These are phyloP conservation scores for Zaprionus davidi DNA, from an alignment of 1,140 invertebrate species.

Conservation along the genomic window DNA sequence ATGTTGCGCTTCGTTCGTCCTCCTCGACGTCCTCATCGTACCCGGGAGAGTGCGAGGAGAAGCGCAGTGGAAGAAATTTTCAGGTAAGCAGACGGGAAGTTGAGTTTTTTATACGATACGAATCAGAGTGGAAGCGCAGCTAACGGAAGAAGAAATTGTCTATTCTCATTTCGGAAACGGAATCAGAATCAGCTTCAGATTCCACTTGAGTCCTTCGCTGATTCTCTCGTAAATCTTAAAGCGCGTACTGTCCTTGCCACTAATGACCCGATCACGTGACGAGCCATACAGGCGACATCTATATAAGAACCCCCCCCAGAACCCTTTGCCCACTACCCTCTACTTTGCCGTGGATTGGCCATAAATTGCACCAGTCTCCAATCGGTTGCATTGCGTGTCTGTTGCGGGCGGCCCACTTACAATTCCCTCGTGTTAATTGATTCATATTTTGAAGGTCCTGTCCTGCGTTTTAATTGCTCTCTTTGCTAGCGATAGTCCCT, in stretches of 20 bases:
- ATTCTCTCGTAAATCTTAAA: not conserved
- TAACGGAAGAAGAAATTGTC: constrained; percentile 39
- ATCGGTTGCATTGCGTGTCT: constrained; percentile 62
- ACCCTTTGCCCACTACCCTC: constrained; percentile 13
- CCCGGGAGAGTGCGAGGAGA: constrained; percentile 77
- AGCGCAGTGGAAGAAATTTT: constrained; percentile 79
- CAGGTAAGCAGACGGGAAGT: constrained; percentile 83
- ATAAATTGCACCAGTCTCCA: constrained; percentile 60
- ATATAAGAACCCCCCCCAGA: not conserved
- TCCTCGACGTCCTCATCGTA: constrained; percentile 64
- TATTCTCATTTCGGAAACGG: constrained; percentile 1
- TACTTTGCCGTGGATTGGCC: not conserved
- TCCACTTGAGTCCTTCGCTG: not conserved
- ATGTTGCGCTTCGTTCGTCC: constrained; percentile 78
- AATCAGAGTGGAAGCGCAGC: constrained; percentile 21
- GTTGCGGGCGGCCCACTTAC: constrained; percentile 5
- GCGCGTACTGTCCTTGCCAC: constrained; percentile 21
- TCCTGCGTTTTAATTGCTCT: constrained; percentile 65
- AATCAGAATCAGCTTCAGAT: not conserved
- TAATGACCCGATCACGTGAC: constrained; percentile 69
- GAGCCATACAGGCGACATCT: constrained; percentile 1
- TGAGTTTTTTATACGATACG: constrained; percentile 15
- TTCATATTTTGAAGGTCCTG: constrained; percentile 76
- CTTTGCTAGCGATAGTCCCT: constrained; percentile 32
- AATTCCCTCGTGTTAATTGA: constrained; percentile 76